Percentiles rank a stretch among this genome's conserved stretches.
Conservation (phyloP, 2,113 vertebrate species). For the Ophthalmolycus amberensis region DNA sequence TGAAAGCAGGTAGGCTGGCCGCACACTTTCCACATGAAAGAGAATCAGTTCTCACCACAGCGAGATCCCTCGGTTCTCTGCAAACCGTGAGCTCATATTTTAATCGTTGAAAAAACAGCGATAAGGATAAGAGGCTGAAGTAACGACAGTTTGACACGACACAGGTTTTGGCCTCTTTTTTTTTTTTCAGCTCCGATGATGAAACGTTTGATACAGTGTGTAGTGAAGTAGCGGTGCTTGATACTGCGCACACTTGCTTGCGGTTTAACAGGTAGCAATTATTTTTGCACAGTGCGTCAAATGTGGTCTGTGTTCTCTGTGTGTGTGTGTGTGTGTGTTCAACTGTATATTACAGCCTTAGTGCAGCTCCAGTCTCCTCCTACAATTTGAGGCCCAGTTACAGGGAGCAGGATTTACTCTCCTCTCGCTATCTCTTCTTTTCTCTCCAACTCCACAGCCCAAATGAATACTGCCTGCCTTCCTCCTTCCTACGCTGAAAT, state of each 20-base stretch:
- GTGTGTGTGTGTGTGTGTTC: slow-evolving; percentile 20
- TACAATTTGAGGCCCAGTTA: slow-evolving; percentile 77
- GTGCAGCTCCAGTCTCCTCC: slow-evolving; percentile 65
- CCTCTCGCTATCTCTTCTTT: slow-evolving; percentile 30
- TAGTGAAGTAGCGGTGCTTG: slow-evolving; percentile 15
- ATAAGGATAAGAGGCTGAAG: slow-evolving; percentile 49
- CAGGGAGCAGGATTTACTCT: slow-evolving; percentile 59
- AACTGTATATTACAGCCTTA: slow-evolving; percentile 63
- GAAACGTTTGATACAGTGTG: slow-evolving; percentile 31
- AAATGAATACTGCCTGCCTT: not conserved
- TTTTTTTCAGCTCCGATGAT: slow-evolving; percentile 5
- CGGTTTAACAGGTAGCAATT: slow-evolving; percentile 64
- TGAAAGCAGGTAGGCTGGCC: not conserved
- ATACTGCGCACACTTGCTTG: slow-evolving; percentile 34
- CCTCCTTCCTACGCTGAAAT: not conserved
- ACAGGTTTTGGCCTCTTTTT: slow-evolving; percentile 12
- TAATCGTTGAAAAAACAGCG: slow-evolving; percentile 46
- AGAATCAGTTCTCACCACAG: slow-evolving; percentile 15
- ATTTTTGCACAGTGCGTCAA: slow-evolving; percentile 53
- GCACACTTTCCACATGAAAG: slow-evolving; percentile 14
- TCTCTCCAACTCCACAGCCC: slow-evolving; percentile 8
- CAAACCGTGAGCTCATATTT: slow-evolving; percentile 52
- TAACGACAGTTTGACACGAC: slow-evolving; percentile 46
- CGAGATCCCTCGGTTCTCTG: slow-evolving; percentile 12
- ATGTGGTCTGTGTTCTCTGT: slow-evolving; percentile 50